Conservation (phyloP, 1,140 invertebrate species). For the Platorchestia sp. region DNA sequence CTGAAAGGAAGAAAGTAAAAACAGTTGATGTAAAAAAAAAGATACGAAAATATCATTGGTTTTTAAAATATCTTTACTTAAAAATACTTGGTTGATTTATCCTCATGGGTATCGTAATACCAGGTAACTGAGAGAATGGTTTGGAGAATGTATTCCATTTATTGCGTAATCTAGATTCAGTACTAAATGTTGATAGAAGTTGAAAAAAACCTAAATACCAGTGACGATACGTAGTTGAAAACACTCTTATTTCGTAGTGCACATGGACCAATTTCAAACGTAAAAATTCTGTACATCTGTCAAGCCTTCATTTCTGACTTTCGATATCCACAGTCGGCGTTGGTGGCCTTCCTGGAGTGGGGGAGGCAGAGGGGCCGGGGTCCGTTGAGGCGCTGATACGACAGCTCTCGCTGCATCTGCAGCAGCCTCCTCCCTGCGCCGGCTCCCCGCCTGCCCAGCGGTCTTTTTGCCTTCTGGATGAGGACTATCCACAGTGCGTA, state of each 20-base stretch:
- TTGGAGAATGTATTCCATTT: background rate
- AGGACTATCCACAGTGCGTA: conserved; percentile 32
- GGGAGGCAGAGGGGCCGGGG: background rate
- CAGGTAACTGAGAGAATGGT: background rate
- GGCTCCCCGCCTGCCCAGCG: background rate
- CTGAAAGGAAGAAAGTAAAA: too few species aligned
- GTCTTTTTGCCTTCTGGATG: conserved; percentile 49
- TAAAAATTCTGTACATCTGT: background rate
- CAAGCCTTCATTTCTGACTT: too few species aligned
- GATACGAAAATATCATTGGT: background rate
- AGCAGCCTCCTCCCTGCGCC: background rate
- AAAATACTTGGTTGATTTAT: background rate
- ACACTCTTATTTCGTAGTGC: too few species aligned
- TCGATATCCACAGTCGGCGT: background rate
- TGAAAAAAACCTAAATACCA: too few species aligned
- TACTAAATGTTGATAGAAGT: background rate
- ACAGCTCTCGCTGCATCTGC: background rate
- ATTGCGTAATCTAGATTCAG: too few species aligned
- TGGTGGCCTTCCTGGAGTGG: conserved; percentile 7
- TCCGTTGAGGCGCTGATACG: background rate
- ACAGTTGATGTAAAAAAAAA: background rate
- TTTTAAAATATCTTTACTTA: background rate
- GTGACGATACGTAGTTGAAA: too few species aligned
- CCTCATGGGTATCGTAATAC: too few species aligned
- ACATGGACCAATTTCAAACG: too few species aligned